phyloP scores from a whole-genome alignment of 2,888 invertebrate species.

The Xiphydria camelus region DNA sequence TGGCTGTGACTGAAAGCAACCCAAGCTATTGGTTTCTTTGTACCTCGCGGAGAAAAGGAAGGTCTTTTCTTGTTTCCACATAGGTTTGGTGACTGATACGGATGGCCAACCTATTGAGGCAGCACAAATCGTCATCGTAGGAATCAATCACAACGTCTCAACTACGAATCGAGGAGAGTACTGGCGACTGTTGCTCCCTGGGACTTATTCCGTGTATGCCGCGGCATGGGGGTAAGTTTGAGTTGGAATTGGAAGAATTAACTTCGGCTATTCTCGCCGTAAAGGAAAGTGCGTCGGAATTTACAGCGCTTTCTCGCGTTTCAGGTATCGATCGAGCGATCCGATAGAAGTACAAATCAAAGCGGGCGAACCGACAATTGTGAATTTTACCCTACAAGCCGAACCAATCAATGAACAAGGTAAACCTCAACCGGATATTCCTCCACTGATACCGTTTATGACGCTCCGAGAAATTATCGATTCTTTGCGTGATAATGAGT shows the following conservation, averaged over 20 bases:
- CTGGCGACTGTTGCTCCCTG: constrained; percentile 92
- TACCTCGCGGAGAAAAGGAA: not conserved
- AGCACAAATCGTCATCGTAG: constrained; percentile 76
- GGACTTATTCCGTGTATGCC: constrained; percentile 77
- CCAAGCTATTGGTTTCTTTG: not conserved
- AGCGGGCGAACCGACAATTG: constrained; percentile 51
- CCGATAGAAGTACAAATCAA: constrained; percentile 52
- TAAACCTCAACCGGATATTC: constrained; percentile 47
- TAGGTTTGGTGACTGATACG: constrained; percentile 69
- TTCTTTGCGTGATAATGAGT: constrained; percentile 31
- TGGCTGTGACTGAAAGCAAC: not conserved
- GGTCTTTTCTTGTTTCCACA: no score
- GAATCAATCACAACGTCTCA: constrained; percentile 78
- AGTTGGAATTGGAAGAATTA: constrained; percentile 16
- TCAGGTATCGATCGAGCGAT: constrained; percentile 62
- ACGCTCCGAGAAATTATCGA: constrained; percentile 38
- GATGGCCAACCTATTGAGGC: constrained; percentile 68
- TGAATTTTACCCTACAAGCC: constrained; percentile 56
- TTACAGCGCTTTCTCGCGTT: constrained; percentile 28
- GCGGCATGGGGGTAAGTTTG: constrained; percentile 70
- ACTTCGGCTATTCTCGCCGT: not conserved
- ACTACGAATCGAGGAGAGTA: constrained; percentile 85
- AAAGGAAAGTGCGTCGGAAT: not conserved
- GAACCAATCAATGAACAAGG: constrained; percentile 45
- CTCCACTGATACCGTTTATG: constrained; percentile 40